Percentiles rank a stretch among this genome's conserved stretches.
phyloP scores from a whole-genome alignment of 2,113 vertebrate genomes.

The Xerus inauris region DNA sequence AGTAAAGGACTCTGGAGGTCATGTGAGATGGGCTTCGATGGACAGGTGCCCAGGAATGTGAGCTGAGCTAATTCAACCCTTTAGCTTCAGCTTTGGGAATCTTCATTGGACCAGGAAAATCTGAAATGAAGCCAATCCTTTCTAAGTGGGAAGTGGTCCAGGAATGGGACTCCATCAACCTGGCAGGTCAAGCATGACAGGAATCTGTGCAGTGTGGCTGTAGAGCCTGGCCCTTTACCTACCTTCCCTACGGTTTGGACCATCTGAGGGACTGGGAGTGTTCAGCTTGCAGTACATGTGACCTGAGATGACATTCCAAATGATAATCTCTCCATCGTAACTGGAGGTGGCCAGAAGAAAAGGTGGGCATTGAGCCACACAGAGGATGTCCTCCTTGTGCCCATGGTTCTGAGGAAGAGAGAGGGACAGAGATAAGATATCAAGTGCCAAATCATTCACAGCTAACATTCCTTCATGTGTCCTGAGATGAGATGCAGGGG shows the following conservation, averaged over 20 bases:
- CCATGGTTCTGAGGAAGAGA: slow-evolving; percentile 73
- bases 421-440: not conserved
- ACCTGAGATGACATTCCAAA: slow-evolving; percentile 88
- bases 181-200: too few species aligned
- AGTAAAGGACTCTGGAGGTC: not conserved
- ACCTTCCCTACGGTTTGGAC: slow-evolving; percentile 69
- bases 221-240: not conserved
- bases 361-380: slow-evolving; percentile 86
- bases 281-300: slow-evolving; percentile 81
- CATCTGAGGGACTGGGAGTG: slow-evolving; percentile 48
- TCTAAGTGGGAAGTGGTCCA: not conserved
- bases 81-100: not conserved
- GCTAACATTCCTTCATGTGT: not conserved
- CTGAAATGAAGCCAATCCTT: not conserved
- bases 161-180: not conserved
- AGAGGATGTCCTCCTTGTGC: slow-evolving; percentile 87
- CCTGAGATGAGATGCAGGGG: not conserved
- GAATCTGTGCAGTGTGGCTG: fast-evolving
- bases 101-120: not conserved
- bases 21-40: not conserved
- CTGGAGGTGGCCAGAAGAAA: slow-evolving; percentile 86
- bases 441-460: not conserved
- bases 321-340: slow-evolving; percentile 86
- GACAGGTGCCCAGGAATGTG: fast-evolving
- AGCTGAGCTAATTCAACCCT: not conserved